Evolutionary conservation across 2,797 vertebrate genomes (phyloP), one percentile per base, ranked within the genome.

Genomic region (Lithobates pipiens): DNA sequence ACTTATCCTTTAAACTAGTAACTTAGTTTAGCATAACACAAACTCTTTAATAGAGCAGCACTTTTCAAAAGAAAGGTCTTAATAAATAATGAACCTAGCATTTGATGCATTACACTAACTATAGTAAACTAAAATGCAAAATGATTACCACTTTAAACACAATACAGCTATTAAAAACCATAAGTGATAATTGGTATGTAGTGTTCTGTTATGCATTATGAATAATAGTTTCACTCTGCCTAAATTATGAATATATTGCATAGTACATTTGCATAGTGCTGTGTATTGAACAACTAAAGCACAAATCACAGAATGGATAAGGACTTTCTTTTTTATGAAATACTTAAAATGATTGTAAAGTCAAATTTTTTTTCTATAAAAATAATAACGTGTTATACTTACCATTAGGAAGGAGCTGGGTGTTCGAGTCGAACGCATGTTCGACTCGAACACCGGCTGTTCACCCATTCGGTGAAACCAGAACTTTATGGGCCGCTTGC

Each of bases 211-310:
- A 78, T 63, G n/a, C 42, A 71, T 77, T 44, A 84, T 84, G 25
- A 78, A 76, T 39, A 78, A 44, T 77, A 57, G 46, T 83, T 76
- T 50, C 76, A 76, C 70, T 70, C 42, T 57, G 16, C 65, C 44
- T 71, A 65, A 78, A 84, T 78, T 61, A 77, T 77, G 50, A 29
- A 84, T 72, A 67, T 2, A 61, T 23, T 70, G 34, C 44, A 63
- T 63, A 72, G 11, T 25, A 72, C 72, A 5, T 71, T 65, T 65
- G 72, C 36, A 36, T 54, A 77, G 10, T 39, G 42, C 71, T 84
- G 29, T 61, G 32, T 42, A 57, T 57, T 39, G 25, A 61, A 44
- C 15, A 57, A 21, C 42, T 21, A 76, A 83, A 46, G 27, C 9
- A 44, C 63, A 68, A 67, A 68, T 50, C 15, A 46, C 46, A 54